phyloP scores from a whole-genome alignment of 2,888 invertebrate genomes.

The Pyrrhia umbra region DNA sequence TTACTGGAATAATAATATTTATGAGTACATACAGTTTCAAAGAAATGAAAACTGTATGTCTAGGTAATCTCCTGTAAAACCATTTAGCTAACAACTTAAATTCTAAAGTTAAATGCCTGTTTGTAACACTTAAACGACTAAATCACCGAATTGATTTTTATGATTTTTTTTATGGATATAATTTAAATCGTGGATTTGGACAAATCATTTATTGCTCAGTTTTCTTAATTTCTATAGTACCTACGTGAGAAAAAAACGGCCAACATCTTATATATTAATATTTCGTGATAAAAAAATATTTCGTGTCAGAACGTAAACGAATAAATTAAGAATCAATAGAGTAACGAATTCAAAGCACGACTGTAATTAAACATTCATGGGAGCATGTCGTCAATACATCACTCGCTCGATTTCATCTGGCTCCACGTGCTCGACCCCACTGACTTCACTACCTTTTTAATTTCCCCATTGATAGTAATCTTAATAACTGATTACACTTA shows the following conservation, averaged over 20 bases:
- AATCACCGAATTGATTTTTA: no score
- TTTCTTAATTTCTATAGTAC: no score
- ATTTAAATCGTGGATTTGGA: no score
- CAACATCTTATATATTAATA: no score
- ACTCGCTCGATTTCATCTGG: neutral
- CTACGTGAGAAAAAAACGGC: no score
- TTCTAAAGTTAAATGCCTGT: no score
- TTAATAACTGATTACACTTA: conserved; percentile 42
- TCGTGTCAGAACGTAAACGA: neutral
- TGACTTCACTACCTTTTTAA: conserved; percentile 30
- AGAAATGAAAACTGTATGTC: neutral
- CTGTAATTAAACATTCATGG: neutral
- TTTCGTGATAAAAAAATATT: no score
- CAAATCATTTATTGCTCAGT: no score
- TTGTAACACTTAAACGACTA: no score
- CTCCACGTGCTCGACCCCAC: conserved; percentile 14
- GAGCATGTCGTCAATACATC: neutral
- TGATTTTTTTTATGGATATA: no score
- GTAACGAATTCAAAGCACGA: neutral
- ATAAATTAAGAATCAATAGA: neutral
- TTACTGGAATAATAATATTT: conserved; percentile 3
- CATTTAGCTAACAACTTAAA: no score
- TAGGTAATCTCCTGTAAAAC: no score
- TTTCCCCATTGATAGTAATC: conserved; percentile 37
- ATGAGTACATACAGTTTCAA: neutral